Evolutionary conservation across 2,888 invertebrate species (phyloP), one percentile per base, ranked within the genome.

Genomic region (Lingula anatina): DNA sequence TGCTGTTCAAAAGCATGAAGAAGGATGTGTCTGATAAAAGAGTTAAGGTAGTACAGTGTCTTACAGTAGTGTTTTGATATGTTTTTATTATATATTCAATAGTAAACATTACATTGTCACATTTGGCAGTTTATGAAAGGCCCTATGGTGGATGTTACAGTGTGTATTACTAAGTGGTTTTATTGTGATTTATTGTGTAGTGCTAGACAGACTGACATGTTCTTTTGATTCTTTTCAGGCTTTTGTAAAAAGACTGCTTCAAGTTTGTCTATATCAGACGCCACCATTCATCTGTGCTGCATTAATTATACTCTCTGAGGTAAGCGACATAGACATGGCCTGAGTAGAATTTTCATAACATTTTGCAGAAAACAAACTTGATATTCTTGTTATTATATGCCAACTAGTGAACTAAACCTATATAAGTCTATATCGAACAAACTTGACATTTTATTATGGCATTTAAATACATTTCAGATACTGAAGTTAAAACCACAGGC

Each of bases 221-320:
- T 9, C 45, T 46, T 46, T 21, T n/a, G n/a, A 9, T 9, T 47
- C 20, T n/a, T 57, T 57, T 12, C 60, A 86, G 69, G 87, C 92
- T 1, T 92, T 96, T 71, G 77, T 92, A 0, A 97, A 96, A 78
- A 80, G 93, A 25, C 78, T 91, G 48, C 78, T 93, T 9, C 88
- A 89, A 80, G 59, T 71, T 3, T 71, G 71, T 51, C 57, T 59
- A 20, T 63, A 86, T 61, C 84, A 86, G 70, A 83, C 85, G 15
- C 85, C 91, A 0, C 84, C 86, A 46, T 86, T 93, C 71, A 81
- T 86, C 0, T 90, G 91, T 66, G 93, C 89, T 5, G 84, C 89
- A 60, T 78, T 96, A 43, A 87, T 89, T 64, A 71, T 92, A 25
- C 80, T 91, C 37, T 86, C 88, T 0, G 88, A 92, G 60, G 60